Base-by-base conservation (phyloP, 2,888 invertebrate species). In the Anarsia innoxiella region DNA sequence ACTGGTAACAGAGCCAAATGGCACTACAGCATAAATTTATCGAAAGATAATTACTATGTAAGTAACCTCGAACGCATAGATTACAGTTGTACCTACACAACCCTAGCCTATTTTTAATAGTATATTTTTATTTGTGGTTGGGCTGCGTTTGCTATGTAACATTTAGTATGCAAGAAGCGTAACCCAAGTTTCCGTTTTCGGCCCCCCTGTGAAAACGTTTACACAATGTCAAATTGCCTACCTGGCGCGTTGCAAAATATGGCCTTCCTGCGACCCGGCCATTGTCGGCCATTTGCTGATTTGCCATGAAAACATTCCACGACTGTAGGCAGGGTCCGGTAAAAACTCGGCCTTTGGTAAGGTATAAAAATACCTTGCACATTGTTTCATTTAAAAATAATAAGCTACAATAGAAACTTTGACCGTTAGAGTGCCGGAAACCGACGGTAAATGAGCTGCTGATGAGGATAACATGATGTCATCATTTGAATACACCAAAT, bases 201-300 rank as follows among this genome's bases (percentile, higher is more conserved):
- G 69, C 59, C 63, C 57, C 66, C 64, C 71, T 69, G 71, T 73
- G 68, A 73, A 72, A 77, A 75, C 72, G 68, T 74, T 76, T 70
- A 68, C 72, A 75, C 77, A 78, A 77, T 75, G 72, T 74, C 72
- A 69, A 72, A 73, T 73, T 67, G 68, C 55, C 61, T 63, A 66
- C 66, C 70, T 70, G 69, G 47, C 50, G 47, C 56, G 53, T 75
- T 72, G 71, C 72, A 62, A 73, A 72, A 72, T 57, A 53, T 56
- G 60, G 51, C 71, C 68, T 70, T 66, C 68, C 72, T 64, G 65
- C 63, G 25, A 52, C 42, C 43, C 42, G 40, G 36, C 46, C 53
- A 56, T 66, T 64, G 64, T 66, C 53, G 54, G 53, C 53, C 44
- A 42, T 38, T 42, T 38, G 40, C 34, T 38, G 39, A 47, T 42